A percentile compares a stretch with the other conserved stretches of the same genome.
Evolutionary conservation across 1,140 invertebrate species (phyloP).

Genomic region (Neuroterus valhalla): DNA sequence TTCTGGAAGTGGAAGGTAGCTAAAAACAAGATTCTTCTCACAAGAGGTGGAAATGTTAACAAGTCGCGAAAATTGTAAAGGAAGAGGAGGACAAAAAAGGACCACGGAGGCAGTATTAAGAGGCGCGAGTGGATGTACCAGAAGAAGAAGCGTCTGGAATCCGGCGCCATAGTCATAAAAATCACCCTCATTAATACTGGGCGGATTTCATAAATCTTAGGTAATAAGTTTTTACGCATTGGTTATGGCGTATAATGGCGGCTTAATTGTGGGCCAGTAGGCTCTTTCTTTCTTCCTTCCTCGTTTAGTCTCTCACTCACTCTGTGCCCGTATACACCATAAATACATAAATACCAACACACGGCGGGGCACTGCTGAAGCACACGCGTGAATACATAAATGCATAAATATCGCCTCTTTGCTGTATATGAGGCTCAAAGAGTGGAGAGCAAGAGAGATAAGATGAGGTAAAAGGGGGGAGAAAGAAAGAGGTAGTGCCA

Average conservation of each 20-base stretch:
- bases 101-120: conserved; percentile 17
- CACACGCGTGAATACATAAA: conserved; percentile 63
- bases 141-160: conserved; percentile 49
- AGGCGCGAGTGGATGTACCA: conserved; percentile 6
- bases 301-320: conserved; percentile 20
- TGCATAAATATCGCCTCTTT: conserved; percentile 61
- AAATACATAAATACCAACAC: conserved; percentile 63
- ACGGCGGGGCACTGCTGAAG: conserved; percentile 51
- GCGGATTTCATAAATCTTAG: conserved; percentile 62
- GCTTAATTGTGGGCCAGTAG: conserved; percentile 57
- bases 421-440: conserved; percentile 33
- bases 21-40: too few species aligned
- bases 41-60: too few species aligned
- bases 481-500: conserved; percentile 33
- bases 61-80: not conserved
- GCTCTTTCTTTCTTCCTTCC: conserved; percentile 23
- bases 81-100: conserved; percentile 1
- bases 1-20: too few species aligned
- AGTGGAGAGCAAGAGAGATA: conserved; percentile 23
- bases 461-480: conserved; percentile 29
- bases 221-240: conserved; percentile 63
- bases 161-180: conserved; percentile 50
- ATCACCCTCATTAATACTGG: conserved; percentile 60
- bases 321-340: conserved; percentile 31
- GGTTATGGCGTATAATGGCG: conserved; percentile 58